These are phyloP conservation scores for Blastomussa wellsi DNA, from an alignment of 92 coral and sea anemone species.

Conservation along the genomic window DNA sequence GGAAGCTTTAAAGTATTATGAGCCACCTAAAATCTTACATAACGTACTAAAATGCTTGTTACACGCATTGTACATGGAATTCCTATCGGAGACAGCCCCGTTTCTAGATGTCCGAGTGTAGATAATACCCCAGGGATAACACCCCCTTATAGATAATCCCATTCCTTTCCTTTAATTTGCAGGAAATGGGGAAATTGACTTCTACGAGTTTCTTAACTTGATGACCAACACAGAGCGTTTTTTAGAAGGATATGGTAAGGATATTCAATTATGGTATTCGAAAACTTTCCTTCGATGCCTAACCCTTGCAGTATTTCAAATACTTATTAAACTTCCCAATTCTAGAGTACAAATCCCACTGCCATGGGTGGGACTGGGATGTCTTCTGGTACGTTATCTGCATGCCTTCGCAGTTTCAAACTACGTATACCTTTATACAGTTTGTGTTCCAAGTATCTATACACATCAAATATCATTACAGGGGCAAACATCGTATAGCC, in stretches of 20 bases:
- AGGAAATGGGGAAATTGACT: conserved; percentile 99
- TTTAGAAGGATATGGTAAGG: conserved; percentile 70
- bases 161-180: not conserved
- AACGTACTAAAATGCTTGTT: too few relatives aligned
- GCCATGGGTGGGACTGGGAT: not conserved
- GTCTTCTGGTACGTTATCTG: not conserved
- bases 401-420: not conserved
- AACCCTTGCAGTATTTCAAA: too few relatives aligned
- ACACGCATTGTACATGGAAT: not conserved
- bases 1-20: too few relatives aligned
- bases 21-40: too few relatives aligned
- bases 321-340: not conserved
- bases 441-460: not conserved
- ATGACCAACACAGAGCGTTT: conserved; percentile 99
- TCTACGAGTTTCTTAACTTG: conserved; percentile 86
- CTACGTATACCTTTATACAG: not conserved
- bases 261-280: not conserved
- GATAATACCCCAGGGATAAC: not conserved
- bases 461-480: not conserved
- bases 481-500: too few relatives aligned
- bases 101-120: not conserved
- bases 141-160: not conserved
- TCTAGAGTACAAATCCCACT: not conserved
- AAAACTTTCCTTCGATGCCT: not conserved
- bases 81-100: not conserved